Conservation (phyloP, 1,140 invertebrate genomes). For the Nixonia krombeini region DNA sequence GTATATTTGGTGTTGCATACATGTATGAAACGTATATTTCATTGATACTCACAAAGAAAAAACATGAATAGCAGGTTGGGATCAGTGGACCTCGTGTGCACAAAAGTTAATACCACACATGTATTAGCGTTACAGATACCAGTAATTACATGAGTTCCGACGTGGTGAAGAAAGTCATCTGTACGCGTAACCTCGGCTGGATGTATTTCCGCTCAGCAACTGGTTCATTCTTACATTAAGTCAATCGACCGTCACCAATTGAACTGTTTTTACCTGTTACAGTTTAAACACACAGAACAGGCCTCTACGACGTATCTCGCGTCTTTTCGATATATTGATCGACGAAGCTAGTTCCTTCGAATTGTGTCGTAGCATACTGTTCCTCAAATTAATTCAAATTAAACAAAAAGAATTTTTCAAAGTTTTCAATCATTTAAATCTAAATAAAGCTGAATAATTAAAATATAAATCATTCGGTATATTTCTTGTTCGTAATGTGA, state of each 20-base stretch:
- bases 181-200: slow-evolving; percentile 56
- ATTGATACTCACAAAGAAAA: no score
- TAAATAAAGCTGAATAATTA: no score
- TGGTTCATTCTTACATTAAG: slow-evolving; percentile 65
- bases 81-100: slow-evolving; percentile 46
- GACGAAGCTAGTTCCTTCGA: no score
- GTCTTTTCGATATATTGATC: slow-evolving; percentile 17
- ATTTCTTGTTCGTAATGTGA: no score
- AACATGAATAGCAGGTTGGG: slow-evolving; percentile 36
- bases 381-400: no score
- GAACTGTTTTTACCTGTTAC: slow-evolving; percentile 56
- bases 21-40: slow-evolving; percentile 6
- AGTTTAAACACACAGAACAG: slow-evolving; percentile 12
- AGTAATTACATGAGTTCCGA: slow-evolving; percentile 70
- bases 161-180: slow-evolving; percentile 62
- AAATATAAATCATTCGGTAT: no score
- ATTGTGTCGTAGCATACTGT: no score
- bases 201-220: slow-evolving; percentile 56
- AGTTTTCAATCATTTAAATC: no score
- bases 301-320: no score
- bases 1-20: no score
- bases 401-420: no score
- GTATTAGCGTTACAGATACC: slow-evolving; percentile 72
- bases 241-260: slow-evolving; percentile 54
- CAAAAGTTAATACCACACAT: slow-evolving; percentile 72